Percentiles rank a stretch among this genome's conserved stretches.
These are phyloP conservation scores for Ptycholaimellus sp. DNA, from an alignment of 2,888 invertebrate genomes.

Conservation along the genomic window DNA sequence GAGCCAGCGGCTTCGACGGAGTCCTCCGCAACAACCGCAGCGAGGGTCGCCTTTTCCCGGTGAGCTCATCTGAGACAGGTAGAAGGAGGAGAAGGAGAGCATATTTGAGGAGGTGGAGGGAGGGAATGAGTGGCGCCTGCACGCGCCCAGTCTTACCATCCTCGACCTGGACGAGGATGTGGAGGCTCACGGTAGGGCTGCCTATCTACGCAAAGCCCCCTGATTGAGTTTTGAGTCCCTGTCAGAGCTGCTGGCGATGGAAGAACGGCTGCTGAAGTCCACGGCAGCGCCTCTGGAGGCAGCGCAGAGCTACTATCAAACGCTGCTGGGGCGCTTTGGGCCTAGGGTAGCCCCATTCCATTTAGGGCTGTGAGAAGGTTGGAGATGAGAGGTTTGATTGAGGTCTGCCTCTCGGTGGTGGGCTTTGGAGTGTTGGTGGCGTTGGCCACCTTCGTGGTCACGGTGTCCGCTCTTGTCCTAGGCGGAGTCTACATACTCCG, in stretches of 20 bases:
- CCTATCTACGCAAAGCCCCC: not conserved
- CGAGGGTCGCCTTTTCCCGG: not conserved
- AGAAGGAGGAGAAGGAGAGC: constrained; percentile 1
- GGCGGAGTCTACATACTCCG: constrained; percentile 10
- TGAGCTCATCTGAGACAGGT: not conserved
- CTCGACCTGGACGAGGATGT: constrained; percentile 13
- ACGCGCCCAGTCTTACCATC: constrained; percentile 18
- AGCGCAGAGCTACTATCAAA: not conserved
- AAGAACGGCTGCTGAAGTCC: no score
- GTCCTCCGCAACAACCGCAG: not conserved
- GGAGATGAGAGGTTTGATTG: not conserved
- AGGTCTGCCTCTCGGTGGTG: constrained; percentile 14
- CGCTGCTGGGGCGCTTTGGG: not conserved
- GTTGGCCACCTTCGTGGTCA: constrained; percentile 16
- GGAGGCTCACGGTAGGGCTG: constrained; percentile 1
- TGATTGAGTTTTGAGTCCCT: not conserved
- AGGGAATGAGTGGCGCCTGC: constrained; percentile 11
- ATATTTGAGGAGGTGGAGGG: constrained; percentile 3
- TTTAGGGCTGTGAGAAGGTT: no score
- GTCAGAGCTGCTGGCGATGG: no score
- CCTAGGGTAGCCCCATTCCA: no score
- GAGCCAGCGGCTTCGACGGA: no score
- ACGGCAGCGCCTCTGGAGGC: not conserved
- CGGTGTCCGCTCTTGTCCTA: constrained; percentile 11
- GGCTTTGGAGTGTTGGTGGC: constrained; percentile 17